Evolutionary conservation across 1,140 invertebrate species (phyloP), one percentile per base, ranked within the genome.

Genomic region (Gerris buenoi): DNA sequence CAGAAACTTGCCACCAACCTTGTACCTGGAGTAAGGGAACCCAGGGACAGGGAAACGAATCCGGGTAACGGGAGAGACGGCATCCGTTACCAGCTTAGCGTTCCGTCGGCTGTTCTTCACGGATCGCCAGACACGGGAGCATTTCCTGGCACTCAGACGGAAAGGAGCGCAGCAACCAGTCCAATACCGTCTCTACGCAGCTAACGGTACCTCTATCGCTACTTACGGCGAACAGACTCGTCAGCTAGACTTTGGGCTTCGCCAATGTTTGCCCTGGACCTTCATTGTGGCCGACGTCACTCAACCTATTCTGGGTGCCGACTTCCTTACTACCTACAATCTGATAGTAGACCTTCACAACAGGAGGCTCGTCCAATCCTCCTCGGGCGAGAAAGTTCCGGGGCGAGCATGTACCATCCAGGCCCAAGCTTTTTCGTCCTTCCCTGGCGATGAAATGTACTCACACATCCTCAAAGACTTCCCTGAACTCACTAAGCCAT

Each of bases 241-340:
- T 3, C 3, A 22, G 5, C 23, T 78, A 0, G 68, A 75, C 65
- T 65, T 77, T 1, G 72, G 75, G 0, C 67, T 78, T 25, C 64
- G 74, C 27, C 69, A 75, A 33, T 67, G 66, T 5, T 76, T 76
- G 46, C 27, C 23, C 15, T 79, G 77, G 77, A 68, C 63, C 2
- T 79, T 79, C 63, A 46, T 46, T 18, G 18, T 46, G 5, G 33
- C 33, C 5, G 33, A 46, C 33, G 33, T 46, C 33, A 46, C 68
- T 0, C 68, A 65, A 25, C 72, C 76, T 2, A 77, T 77, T 13
- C 73, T 79, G 1, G 76, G 77, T 3, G 74, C 75, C 0, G 76
- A 80, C 68, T 76, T 60, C 23, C 58, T 60, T 5, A 5, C 15
- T 60, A 5, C 5, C 33, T 10, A 46, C 33, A 46, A 46, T 18